A percentile compares a stretch with the other conserved stretches of the same genome.
Evolutionary conservation across 2,888 invertebrate species (phyloP).

Genomic region (Biston betularia): DNA sequence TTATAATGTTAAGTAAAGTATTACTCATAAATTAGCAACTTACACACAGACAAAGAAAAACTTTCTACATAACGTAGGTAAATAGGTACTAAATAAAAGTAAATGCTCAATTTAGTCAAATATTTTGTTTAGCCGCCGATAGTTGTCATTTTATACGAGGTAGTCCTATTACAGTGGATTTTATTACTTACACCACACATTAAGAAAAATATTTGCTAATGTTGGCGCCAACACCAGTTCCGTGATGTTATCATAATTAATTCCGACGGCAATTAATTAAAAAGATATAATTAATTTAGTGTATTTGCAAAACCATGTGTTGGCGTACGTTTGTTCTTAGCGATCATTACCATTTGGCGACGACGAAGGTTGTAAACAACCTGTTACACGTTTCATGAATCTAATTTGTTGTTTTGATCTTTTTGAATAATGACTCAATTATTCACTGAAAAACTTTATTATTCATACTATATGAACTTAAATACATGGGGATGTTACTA

Average conservation of each 20-base stretch:
- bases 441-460: not conserved
- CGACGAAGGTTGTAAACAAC: slow-evolving; percentile 12
- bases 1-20: too few relatives aligned
- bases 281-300: slow-evolving; percentile 29
- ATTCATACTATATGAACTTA: too few relatives aligned
- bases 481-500: too few relatives aligned
- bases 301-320: slow-evolving; percentile 25
- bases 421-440: too few relatives aligned
- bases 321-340: slow-evolving; percentile 9
- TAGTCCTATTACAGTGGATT: slow-evolving; percentile 22
- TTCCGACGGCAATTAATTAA: slow-evolving; percentile 35
- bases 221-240: slow-evolving; percentile 32
- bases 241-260: slow-evolving; percentile 35
- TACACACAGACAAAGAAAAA: too few relatives aligned
- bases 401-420: not conserved
- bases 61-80: too few relatives aligned
- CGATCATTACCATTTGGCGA: slow-evolving; percentile 12
- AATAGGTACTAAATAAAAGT: not conserved
- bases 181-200: slow-evolving; percentile 21
- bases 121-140: not conserved
- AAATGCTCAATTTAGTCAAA: not conserved
- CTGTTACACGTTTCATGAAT: not conserved
- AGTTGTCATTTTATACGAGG: slow-evolving; percentile 9
- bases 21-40: too few relatives aligned
- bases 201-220: slow-evolving; percentile 23